Conservation (phyloP, 2,888 invertebrate genomes). For the Euzophera pinguis region DNA sequence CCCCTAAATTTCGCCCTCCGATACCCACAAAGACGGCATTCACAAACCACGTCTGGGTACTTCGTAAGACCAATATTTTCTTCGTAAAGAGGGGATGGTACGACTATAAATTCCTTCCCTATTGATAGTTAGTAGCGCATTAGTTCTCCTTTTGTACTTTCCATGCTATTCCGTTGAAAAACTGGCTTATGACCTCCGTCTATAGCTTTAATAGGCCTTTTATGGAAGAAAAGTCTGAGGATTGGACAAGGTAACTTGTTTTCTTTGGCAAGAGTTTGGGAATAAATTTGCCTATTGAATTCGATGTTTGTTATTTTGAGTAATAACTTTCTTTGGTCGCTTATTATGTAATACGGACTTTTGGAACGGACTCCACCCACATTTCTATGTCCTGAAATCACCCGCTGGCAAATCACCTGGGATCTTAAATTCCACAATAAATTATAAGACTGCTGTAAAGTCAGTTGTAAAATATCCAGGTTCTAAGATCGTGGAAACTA, state of each 20-base stretch:
- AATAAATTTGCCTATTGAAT: slow-evolving; percentile 1
- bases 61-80: slow-evolving; percentile 77
- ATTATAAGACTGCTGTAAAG: no score
- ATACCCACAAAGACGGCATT: slow-evolving; percentile 60
- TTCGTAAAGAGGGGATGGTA: slow-evolving; percentile 62
- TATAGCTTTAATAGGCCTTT: slow-evolving; percentile 36
- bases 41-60: slow-evolving; percentile 72
- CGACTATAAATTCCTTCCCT: slow-evolving; percentile 69
- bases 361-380: no score
- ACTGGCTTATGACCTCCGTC: slow-evolving; percentile 51
- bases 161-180: slow-evolving; percentile 61
- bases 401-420: no score
- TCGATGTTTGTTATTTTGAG: background rate
- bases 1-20: slow-evolving; percentile 24
- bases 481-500: no score
- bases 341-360: no score
- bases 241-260: slow-evolving; percentile 6
- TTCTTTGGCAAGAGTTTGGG: background rate
- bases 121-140: slow-evolving; percentile 75
- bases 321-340: background rate
- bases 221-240: slow-evolving; percentile 8
- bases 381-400: no score
- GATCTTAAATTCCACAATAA: no score
- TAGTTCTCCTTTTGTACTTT: slow-evolving; percentile 69
- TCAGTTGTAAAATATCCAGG: no score